A percentile compares a stretch with the other conserved stretches of the same genome.
phyloP scores from a whole-genome alignment of 1,140 invertebrate genomes.

The Aphis craccivora region DNA sequence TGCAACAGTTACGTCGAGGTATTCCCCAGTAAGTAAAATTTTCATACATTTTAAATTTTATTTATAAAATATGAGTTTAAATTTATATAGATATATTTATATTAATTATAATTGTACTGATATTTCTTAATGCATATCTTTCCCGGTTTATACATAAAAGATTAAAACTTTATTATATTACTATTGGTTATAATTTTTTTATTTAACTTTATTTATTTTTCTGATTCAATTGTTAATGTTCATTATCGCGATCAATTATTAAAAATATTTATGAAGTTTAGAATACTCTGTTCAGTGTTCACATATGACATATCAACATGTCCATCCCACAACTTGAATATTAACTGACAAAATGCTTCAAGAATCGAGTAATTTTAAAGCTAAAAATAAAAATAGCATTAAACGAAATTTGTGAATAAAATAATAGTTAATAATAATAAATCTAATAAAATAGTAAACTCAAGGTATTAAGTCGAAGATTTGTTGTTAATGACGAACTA shows the following conservation, averaged over 20 bases:
- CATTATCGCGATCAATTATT: neutral
- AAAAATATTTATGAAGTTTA: neutral
- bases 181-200: too few relatives aligned
- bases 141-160: neutral
- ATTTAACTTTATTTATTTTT: neutral
- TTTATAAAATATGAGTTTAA: neutral
- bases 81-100: neutral
- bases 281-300: neutral
- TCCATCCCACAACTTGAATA: neutral
- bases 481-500: neutral
- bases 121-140: neutral
- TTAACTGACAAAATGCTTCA: neutral
- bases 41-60: neutral
- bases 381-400: neutral
- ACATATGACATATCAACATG: neutral
- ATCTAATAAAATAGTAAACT: neutral
- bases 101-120: neutral
- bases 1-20: slow-evolving; percentile 29
- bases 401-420: neutral
- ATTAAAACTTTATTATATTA: too few relatives aligned
- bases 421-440: slow-evolving; percentile 1
- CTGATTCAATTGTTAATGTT: neutral
- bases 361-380: neutral
- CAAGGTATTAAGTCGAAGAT: neutral
- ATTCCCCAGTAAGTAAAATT: slow-evolving; percentile 36